Percentiles rank a stretch among this genome's conserved stretches.
phyloP scores from a whole-genome alignment of 2,113 vertebrate genomes.

The Plecturocebus donacophilus region DNA sequence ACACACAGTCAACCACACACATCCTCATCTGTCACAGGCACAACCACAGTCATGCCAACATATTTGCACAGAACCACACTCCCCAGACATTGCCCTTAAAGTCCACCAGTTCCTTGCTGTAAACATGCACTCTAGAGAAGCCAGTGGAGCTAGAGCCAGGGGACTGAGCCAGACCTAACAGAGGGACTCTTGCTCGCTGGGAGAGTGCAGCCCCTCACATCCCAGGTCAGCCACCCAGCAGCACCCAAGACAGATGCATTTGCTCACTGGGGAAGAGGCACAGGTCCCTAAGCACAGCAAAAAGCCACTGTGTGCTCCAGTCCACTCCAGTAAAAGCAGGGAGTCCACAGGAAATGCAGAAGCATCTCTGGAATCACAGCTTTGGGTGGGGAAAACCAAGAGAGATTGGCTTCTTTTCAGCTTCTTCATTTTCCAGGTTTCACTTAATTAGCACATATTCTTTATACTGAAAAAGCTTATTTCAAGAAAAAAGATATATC shows the following conservation, averaged over 20 bases:
- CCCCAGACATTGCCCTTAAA: neutral
- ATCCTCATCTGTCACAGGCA: neutral
- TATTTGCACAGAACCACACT: neutral
- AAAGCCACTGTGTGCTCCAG: neutral
- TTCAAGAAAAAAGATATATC: neutral
- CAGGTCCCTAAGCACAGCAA: neutral
- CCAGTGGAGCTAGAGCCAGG: neutral
- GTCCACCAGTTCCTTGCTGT: neutral
- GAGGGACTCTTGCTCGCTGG: neutral
- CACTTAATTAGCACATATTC: neutral
- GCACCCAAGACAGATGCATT: rapidly evolving
- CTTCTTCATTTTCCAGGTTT: neutral
- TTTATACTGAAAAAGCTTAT: neutral
- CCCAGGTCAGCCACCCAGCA: neutral
- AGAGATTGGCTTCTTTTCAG: neutral
- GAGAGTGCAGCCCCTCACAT: neutral
- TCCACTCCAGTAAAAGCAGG: neutral
- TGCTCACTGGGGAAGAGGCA: too few relatives aligned
- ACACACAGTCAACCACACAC: neutral
- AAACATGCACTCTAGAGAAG: neutral
- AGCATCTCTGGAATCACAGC: neutral
- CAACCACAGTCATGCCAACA: neutral
- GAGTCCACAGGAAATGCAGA: neutral
- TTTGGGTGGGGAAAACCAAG: neutral
- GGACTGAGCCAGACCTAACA: neutral